These are phyloP conservation scores for Eledone cirrhosa DNA, from an alignment of 2,888 invertebrate species.

Conservation along the genomic window DNA sequence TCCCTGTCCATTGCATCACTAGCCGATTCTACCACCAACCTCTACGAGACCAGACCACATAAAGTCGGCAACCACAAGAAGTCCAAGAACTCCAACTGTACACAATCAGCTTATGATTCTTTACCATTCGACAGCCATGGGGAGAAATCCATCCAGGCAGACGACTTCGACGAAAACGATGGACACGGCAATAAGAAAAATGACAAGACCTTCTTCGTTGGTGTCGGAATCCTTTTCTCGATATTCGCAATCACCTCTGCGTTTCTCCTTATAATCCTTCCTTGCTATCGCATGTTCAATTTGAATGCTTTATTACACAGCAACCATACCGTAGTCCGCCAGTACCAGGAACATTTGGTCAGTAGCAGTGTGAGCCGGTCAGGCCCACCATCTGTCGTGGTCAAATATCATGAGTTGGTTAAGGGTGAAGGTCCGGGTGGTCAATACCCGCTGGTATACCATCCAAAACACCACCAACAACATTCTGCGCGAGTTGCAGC, in stretches of 20 bases:
- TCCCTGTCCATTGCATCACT: background rate
- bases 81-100: background rate
- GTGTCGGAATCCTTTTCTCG: conserved; percentile 11
- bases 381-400: background rate
- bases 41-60: background rate
- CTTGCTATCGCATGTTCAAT: conserved; percentile 10
- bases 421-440: background rate
- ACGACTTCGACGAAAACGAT: background rate
- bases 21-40: conserved; percentile 13
- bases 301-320: conserved; percentile 10
- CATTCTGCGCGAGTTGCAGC: background rate
- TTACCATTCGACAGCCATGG: background rate
- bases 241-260: conserved; percentile 14
- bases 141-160: background rate
- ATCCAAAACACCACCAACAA: no score
- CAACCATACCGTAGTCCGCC: background rate
- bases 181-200: background rate
- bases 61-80: background rate
- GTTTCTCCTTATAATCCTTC: background rate
- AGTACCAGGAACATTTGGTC: background rate
- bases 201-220: conserved; percentile 12
- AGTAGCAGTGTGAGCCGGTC: background rate
- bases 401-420: background rate
- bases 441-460: background rate
- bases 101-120: no score